These are phyloP conservation scores for Steromphala cineraria DNA, from an alignment of 2,888 invertebrate genomes.

Conservation along the genomic window DNA sequence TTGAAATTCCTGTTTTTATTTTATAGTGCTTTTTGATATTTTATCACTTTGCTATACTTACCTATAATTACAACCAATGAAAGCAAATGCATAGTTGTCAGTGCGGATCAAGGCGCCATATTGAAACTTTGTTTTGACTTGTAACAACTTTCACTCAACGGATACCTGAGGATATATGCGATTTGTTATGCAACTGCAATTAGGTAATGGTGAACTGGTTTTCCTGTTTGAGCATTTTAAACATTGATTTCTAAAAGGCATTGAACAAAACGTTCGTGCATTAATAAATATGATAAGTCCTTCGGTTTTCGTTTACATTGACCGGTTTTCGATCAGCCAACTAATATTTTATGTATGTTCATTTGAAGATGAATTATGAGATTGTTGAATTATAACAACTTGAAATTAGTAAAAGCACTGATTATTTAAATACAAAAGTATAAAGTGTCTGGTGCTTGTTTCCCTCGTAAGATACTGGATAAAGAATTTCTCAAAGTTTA, in stretches of 20 bases:
- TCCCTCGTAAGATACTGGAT: too few relatives aligned
- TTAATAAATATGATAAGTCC: not conserved
- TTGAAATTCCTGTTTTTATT: not conserved
- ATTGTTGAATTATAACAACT: not conserved
- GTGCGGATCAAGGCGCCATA: slow-evolving; percentile 40
- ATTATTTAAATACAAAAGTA: too few relatives aligned
- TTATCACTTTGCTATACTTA: not conserved
- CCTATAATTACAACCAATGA: not conserved
- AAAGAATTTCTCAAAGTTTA: too few relatives aligned
- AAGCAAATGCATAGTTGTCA: not conserved
- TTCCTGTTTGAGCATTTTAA: not conserved
- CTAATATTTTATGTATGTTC: too few relatives aligned
- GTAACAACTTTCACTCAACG: slow-evolving; percentile 10
- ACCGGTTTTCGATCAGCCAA: not conserved
- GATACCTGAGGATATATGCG: too few relatives aligned
- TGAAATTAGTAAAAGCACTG: too few relatives aligned
- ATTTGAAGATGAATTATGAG: not conserved
- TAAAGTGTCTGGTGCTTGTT: too few relatives aligned
- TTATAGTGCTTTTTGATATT: not conserved
- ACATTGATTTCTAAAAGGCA: not conserved
- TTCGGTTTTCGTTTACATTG: not conserved
- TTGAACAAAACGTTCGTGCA: not conserved
- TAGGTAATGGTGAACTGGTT: not conserved
- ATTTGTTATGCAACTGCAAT: not conserved
- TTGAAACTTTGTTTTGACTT: slow-evolving; percentile 41